These are phyloP conservation scores for Heliopora coerulea DNA, from an alignment of 92 coral and sea anemone species.

Conservation along the genomic window DNA sequence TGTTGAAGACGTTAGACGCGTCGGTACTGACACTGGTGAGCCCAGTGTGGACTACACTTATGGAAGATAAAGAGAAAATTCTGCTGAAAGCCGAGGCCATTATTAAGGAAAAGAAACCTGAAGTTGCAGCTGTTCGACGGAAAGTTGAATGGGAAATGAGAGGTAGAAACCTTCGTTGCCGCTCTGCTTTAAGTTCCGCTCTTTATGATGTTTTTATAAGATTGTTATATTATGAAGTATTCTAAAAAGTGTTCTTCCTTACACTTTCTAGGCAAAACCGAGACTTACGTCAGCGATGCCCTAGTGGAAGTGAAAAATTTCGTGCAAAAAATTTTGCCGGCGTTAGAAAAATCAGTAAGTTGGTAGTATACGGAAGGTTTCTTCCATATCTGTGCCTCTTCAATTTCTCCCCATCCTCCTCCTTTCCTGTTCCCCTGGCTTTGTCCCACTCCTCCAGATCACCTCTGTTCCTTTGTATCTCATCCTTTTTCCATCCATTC, in stretches of 20 bases:
- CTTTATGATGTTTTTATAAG: too few relatives aligned
- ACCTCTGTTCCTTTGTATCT: too few relatives aligned
- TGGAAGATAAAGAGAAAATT: conserved; percentile 68
- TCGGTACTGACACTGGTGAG: conserved; percentile 87
- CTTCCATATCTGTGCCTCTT: too few relatives aligned
- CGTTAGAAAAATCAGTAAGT: conserved; percentile 31
- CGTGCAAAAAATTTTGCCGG: conserved; percentile 6
- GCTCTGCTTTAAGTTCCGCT: neutral
- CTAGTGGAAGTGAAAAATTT: conserved; percentile 12
- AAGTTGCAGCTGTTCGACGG: conserved; percentile 67
- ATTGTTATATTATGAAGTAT: too few relatives aligned
- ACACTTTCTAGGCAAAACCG: conserved; percentile 15
- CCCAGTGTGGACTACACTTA: conserved; percentile 76
- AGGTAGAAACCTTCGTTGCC: conserved; percentile 31
- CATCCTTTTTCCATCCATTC: too few relatives aligned
- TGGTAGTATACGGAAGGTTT: too few relatives aligned
- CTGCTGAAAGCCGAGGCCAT: conserved; percentile 67
- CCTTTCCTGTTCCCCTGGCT: too few relatives aligned
- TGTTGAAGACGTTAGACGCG: conserved; percentile 76
- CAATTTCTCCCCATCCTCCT: too few relatives aligned
- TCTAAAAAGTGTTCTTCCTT: neutral
- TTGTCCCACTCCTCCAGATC: too few relatives aligned
- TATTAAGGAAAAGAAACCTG: conserved; percentile 76
- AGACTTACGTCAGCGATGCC: conserved; percentile 10
- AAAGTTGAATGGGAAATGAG: conserved; percentile 78